phyloP scores from a whole-genome alignment of 2,113 vertebrate genomes.

The Oncorhynchus tshawytscha region DNA sequence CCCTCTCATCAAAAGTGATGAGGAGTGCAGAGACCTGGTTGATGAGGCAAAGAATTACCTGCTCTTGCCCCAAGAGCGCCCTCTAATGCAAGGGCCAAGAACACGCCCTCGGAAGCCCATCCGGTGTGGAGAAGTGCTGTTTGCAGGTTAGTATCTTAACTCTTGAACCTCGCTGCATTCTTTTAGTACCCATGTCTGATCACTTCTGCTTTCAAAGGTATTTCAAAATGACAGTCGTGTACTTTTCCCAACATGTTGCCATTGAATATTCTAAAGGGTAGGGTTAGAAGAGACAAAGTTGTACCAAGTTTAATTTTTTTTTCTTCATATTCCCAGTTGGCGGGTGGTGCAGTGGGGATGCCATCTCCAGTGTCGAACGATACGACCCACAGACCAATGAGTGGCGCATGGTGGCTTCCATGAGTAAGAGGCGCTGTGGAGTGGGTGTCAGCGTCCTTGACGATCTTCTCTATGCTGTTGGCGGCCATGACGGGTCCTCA shows the following conservation, averaged over 20 bases:
- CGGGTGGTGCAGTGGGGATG: slow-evolving; percentile 97
- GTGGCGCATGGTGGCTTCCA: slow-evolving; percentile 99
- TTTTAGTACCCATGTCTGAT: neutral
- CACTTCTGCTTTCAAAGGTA: neutral
- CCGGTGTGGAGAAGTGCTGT: slow-evolving; percentile 96
- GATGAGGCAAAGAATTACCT: slow-evolving; percentile 99
- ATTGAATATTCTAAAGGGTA: no score
- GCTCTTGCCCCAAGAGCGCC: slow-evolving; percentile 93
- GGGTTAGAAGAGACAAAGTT: no score
- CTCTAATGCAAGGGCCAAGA: slow-evolving; percentile 95
- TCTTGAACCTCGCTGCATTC: no score
- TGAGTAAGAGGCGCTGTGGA: slow-evolving; percentile 96
- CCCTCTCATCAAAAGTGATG: slow-evolving; percentile 96
- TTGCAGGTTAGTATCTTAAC: slow-evolving; percentile 81
- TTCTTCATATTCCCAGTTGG: slow-evolving; percentile 75
- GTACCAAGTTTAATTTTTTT: neutral
- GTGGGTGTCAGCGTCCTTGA: slow-evolving; percentile 97
- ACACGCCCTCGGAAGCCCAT: slow-evolving; percentile 95
- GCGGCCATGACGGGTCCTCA: slow-evolving; percentile 96
- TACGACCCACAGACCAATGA: slow-evolving; percentile 98
- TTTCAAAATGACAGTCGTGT: no score
- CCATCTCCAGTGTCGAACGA: slow-evolving; percentile 96
- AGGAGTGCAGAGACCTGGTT: slow-evolving; percentile 97
- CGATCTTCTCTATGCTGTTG: slow-evolving; percentile 94
- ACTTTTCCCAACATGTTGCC: no score